Evolutionary conservation across 1,140 invertebrate species (phyloP).

Genomic region (Drosophila melanica): DNA sequence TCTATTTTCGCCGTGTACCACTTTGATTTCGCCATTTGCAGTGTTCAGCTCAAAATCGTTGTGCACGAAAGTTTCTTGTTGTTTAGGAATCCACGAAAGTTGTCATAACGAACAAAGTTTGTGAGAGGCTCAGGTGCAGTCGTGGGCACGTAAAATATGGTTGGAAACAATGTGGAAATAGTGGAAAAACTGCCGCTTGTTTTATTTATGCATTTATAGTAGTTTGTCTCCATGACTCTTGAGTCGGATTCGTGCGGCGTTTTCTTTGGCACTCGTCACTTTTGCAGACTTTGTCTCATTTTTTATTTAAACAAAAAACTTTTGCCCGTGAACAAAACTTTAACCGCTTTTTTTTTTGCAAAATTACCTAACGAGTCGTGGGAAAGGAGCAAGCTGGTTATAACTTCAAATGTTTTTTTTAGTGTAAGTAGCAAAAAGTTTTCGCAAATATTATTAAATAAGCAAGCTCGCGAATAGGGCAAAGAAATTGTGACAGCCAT

Average conservation of each 20-base stretch:
- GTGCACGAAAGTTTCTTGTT: slow-evolving; percentile 34
- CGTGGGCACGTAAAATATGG: slow-evolving; percentile 67
- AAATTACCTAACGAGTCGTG: slow-evolving; percentile 47
- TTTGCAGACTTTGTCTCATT: slow-evolving; percentile 64
- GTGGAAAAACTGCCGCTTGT: slow-evolving; percentile 66
- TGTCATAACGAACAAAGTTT: slow-evolving; percentile 62
- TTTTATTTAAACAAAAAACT: slow-evolving; percentile 61
- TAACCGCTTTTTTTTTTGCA: slow-evolving; percentile 9
- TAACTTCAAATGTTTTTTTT: slow-evolving; percentile 26
- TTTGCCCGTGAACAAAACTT: slow-evolving; percentile 49
- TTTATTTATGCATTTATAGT: slow-evolving; percentile 61
- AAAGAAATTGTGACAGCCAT: slow-evolving; percentile 4
- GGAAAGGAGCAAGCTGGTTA: slow-evolving; percentile 21
- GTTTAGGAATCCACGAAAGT: slow-evolving; percentile 53
- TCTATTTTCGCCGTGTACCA: not conserved
- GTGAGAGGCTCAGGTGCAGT: slow-evolving; percentile 49
- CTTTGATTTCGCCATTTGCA: not conserved
- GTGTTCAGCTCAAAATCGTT: not conserved
- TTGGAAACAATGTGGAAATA: slow-evolving; percentile 58
- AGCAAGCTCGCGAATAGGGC: slow-evolving; percentile 29
- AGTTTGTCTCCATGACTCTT: slow-evolving; percentile 46
- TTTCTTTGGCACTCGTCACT: slow-evolving; percentile 62
- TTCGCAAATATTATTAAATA: slow-evolving; percentile 57
- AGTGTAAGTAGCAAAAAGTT: slow-evolving; percentile 45
- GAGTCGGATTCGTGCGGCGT: slow-evolving; percentile 45